A percentile compares a stretch with the other conserved stretches of the same genome.
phyloP scores from a whole-genome alignment of 2,113 vertebrate genomes.

The Catharus minimus region DNA sequence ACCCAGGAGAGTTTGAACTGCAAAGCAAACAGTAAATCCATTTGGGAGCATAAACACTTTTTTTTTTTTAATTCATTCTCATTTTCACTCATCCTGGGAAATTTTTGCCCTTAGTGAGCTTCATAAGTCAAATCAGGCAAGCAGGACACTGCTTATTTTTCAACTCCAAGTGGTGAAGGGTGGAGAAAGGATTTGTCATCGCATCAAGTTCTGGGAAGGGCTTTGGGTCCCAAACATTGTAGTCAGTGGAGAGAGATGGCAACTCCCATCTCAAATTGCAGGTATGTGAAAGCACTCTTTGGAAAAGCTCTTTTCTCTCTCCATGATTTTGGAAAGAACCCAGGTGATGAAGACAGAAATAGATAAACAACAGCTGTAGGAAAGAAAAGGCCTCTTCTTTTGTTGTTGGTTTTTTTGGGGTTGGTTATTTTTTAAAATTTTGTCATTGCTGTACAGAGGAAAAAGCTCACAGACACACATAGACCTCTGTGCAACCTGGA shows the following conservation, averaged over 20 bases:
- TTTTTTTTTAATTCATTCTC: neutral
- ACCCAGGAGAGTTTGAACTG: neutral
- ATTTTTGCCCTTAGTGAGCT: neutral
- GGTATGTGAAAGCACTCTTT: neutral
- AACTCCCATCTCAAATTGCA: slow-evolving; percentile 33
- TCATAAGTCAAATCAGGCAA: neutral
- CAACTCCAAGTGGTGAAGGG: neutral
- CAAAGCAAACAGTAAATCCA: neutral
- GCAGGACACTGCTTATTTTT: neutral
- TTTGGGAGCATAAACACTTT: neutral
- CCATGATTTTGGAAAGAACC: neutral
- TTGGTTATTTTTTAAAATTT: neutral
- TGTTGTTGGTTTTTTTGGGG: neutral
- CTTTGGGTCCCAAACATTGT: neutral
- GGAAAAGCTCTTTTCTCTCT: neutral
- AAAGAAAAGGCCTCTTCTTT: neutral
- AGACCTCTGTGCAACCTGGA: neutral
- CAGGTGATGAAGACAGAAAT: neutral
- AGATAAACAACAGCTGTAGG: slow-evolving; percentile 1
- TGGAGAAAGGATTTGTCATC: slow-evolving; percentile 41
- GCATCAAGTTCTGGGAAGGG: neutral
- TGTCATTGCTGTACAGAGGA: neutral
- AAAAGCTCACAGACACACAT: neutral
- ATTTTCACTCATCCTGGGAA: neutral
- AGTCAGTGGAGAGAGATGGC: neutral